Evolutionary conservation across 2,113 vertebrate genomes (phyloP).

Genomic region (Prinia subflava): DNA sequence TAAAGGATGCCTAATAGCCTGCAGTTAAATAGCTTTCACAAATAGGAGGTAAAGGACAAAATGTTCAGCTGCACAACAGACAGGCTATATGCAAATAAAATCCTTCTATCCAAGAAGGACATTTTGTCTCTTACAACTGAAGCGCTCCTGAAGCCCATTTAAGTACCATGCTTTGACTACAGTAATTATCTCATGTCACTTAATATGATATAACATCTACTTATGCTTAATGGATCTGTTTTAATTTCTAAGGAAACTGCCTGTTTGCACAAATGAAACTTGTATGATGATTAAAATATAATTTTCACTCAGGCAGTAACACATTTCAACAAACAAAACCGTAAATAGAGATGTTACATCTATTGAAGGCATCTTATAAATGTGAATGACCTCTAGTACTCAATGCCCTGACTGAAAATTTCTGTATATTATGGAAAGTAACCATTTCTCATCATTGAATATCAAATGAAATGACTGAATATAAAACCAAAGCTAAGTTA

Average conservation of each 20-base stretch:
- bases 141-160: neutral
- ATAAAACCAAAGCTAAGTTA: neutral
- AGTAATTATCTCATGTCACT: conserved; percentile 20
- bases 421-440: neutral
- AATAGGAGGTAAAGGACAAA: conserved; percentile 24
- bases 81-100: neutral
- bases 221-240: neutral
- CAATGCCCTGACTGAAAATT: neutral
- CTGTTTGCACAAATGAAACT: neutral
- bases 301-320: neutral
- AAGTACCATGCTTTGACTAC: neutral
- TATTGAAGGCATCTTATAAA: neutral
- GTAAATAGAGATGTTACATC: neutral
- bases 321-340: neutral
- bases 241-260: conserved; percentile 26
- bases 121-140: neutral
- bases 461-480: neutral
- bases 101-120: neutral
- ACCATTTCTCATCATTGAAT: neutral
- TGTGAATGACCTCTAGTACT: neutral
- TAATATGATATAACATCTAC: conserved; percentile 12
- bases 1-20: conserved; percentile 26
- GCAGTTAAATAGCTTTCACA: conserved; percentile 16
- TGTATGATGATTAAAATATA: conserved; percentile 2
- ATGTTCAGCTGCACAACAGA: neutral